Base-by-base conservation (phyloP, 2,888 invertebrate genomes). In the Agapetus fuscipes region DNA sequence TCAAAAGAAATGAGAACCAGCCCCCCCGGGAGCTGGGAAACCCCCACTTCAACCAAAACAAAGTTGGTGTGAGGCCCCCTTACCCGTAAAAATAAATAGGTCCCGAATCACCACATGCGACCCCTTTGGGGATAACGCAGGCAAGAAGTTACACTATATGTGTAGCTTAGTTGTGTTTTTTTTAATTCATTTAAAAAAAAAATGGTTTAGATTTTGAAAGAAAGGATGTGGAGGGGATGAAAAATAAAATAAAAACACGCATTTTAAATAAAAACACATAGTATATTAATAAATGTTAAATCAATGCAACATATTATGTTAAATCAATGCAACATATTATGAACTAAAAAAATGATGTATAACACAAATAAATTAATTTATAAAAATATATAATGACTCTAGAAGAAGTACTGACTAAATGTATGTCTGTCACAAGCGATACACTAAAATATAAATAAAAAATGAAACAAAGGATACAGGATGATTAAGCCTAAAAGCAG, bases 231-330 rank as follows among this genome's bases (percentile, higher is more conserved):
- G 20, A 9, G 27, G 15, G 17, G 39, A 17, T 17, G 5, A 37
- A 39, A 41, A 47, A 39, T 39, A 47, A 47, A 47, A 41, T 39
- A 37, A 58, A 65, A 65, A 60, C 50, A 53, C 51, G 5, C 54
- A 38, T 48, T 54, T 58, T 66, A 69, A 70, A 70, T 69, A 69
- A 70, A 69, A 70, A 69, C 69, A 70, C 69, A 69, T 69, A 68
- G 69, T 69, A 69, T 69, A 67, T 66, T 67, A 66, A 69, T 68
- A 64, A 64, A 68, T 68, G 64, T 69, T 68, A 66, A 68, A 66
- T 65, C 66, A 66, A 67, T 66, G 68, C 67, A 66, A 67, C 67
- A 63, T 66, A 67, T n/a, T n/a, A 68, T 68, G 64, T 69, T 68
- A 66, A 68, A 66, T 65, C 66, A 66, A 67, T 66, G 68, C 67